Conservation (phyloP, 2,888 invertebrate genomes). For the Leucoma salicis region DNA sequence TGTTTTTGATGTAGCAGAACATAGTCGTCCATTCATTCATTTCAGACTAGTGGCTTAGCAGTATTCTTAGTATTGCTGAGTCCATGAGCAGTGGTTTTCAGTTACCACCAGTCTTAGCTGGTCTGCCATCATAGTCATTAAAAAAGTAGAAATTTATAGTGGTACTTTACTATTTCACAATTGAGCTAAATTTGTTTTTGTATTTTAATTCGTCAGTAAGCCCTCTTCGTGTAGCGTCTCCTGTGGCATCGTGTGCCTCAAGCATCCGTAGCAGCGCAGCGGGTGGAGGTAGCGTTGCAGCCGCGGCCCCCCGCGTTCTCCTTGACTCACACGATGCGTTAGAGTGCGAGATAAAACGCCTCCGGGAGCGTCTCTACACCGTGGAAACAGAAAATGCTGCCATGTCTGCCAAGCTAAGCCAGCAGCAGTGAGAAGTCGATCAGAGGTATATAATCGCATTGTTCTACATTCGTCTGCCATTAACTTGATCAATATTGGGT, state of each 20-base stretch:
- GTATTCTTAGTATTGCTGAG: no score
- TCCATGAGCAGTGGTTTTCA: no score
- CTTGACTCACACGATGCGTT: slow-evolving; percentile 90
- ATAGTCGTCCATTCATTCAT: no score
- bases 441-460: slow-evolving; percentile 83
- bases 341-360: slow-evolving; percentile 94
- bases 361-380: slow-evolving; percentile 93
- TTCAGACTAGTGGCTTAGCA: no score
- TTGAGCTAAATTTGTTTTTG: no score
- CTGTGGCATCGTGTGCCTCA: slow-evolving; percentile 77
- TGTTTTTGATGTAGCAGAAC: no score
- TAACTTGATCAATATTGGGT: no score
- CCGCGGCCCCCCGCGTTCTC: slow-evolving; percentile 55
- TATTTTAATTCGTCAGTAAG: slow-evolving; percentile 74
- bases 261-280: slow-evolving; percentile 78
- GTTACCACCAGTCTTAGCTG: no score
- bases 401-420: slow-evolving; percentile 95
- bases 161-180: no score
- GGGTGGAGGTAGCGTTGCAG: slow-evolving; percentile 75
- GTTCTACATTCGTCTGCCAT: no score
- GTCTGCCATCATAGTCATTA: no score
- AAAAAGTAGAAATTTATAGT: no score
- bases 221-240: slow-evolving; percentile 74
- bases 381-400: slow-evolving; percentile 97
- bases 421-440: slow-evolving; percentile 98